phyloP scores from a whole-genome alignment of 1,140 invertebrate genomes.

The Papilio polyxenes region DNA sequence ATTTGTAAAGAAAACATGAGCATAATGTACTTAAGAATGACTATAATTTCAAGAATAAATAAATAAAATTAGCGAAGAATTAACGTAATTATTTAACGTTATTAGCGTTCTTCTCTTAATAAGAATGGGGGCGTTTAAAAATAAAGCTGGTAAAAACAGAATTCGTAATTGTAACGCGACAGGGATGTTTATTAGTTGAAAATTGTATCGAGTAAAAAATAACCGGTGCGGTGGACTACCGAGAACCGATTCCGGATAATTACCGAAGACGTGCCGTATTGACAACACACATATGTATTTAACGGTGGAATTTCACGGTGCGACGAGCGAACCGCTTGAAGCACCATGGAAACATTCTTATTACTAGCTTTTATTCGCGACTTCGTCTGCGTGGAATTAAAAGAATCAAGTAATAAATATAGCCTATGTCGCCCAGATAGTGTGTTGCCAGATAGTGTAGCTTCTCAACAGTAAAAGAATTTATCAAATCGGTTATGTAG shows the following conservation, averaged over 20 bases:
- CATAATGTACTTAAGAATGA: too few species aligned
- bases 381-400: too few species aligned
- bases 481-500: too few species aligned
- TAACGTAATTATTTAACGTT: neutral
- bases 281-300: slow-evolving; percentile 50
- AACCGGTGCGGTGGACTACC: slow-evolving; percentile 42
- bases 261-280: slow-evolving; percentile 52
- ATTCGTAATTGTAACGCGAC: slow-evolving; percentile 51
- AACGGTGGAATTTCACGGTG: neutral
- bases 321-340: too few species aligned
- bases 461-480: too few species aligned
- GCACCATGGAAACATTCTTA: too few species aligned
- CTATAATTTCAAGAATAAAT: too few species aligned
- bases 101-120: neutral
- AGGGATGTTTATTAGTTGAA: slow-evolving; percentile 58
- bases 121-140: slow-evolving; percentile 10
- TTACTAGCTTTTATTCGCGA: too few species aligned
- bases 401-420: too few species aligned
- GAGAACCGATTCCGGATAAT: slow-evolving; percentile 57
- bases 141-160: slow-evolving; percentile 34
- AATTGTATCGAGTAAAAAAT: slow-evolving; percentile 55
- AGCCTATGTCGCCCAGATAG: too few species aligned
- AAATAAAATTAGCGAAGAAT: neutral
- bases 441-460: too few species aligned
- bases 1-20: too few species aligned